Evolutionary conservation across 2,113 vertebrate genomes (phyloP), one percentile per base, ranked within the genome.

Genomic region (Engraulis encrasicolus): DNA sequence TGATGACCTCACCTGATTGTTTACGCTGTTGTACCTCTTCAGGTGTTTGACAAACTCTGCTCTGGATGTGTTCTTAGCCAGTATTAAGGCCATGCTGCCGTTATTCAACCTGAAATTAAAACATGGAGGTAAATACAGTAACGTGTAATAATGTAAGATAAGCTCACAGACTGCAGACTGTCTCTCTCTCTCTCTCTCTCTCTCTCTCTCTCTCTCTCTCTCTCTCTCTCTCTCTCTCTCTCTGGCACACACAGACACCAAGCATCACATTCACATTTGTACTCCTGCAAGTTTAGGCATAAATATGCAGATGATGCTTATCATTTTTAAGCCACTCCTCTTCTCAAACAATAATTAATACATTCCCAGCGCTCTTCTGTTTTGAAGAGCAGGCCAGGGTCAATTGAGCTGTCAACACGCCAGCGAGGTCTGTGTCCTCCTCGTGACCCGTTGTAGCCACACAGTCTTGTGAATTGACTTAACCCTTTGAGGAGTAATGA

Each of bases 21-120:
- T 95, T 49, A 88, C 34, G 84, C 94, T 91, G 87, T 91, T 85
- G 0, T 97, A 97, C 93, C 96, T 95, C 93, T 98, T 99, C 90
- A 99, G 94, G 84, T 99, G 97, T 89, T 96, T 99, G 93, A 99
- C 91, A 92, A 99, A 99, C 87, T 99, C 96, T 84, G 95, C 91
- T 87, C 96, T 96, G 91, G 97, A 97, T 81, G 97, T 95, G 86
- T 98, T 96, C 84, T 91, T 92, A 36, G 95, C 97, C 74, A 94
- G 87, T 61, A 95, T 97, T 90, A 99, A 94, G 1, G 95, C 93
- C 88, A 99, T 97, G 82, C 96, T 97, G 90, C 98, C 98, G 86
- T 98, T 96, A 87, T 96, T 94, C 92, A 98, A 89, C 80, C 98
- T 99, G 91, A 88, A 93, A 92, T 15, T 40, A 50, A 90, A 27